Base-by-base conservation (phyloP, 2,797 vertebrate species). In the Acipenser transmontanus region DNA sequence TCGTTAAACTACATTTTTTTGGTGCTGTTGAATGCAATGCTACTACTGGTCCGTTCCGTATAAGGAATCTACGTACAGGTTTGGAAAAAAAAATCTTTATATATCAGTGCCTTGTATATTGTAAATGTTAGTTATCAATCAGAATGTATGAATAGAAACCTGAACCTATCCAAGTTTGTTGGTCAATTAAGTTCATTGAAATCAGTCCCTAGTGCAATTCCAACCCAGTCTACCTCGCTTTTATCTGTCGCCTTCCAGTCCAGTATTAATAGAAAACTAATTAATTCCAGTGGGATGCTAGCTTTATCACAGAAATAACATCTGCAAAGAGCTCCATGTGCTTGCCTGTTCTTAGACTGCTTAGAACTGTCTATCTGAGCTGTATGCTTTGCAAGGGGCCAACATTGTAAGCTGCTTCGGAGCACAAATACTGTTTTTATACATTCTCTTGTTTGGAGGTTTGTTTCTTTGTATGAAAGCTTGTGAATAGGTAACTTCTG, bases 281-380 rank as follows among this genome's bases (percentile, higher is more conserved):
- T 85, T 78, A 85, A 76, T 68, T 70, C 85, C 78, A 60, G 62
- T 69, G 85, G 76, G 84, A 84, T 68, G 60, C 11, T 52, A 52
- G 50, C 47, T 57, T 14, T 68, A 62, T 63, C 48, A 14, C 48
- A 50, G 60, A 73, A 20, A 69, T 56, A 65, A 48, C 47, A 47
- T 49, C 47, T 8, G 20, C 65, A 2, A 61, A 47, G 34, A 8
- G 20, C 13, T 64, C 59, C 51, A 47, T 6, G 47, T 48, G 48
- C 47, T 61, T 62, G 49, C 52, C 68, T 61, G 11, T 34, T 69
- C 59, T 47, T 17, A 50, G 50, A 52, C 20, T 34, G 34, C 34
- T 34, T 34, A 4, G 2, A 34, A 34, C 34, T 34, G 4, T 34
- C 34, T 34, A 34, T 34, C 34, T 34, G 34, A 34, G 34, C 34